Evolutionary conservation across 2,797 vertebrate genomes (phyloP).

Genomic region (Florisuga fusca): DNA sequence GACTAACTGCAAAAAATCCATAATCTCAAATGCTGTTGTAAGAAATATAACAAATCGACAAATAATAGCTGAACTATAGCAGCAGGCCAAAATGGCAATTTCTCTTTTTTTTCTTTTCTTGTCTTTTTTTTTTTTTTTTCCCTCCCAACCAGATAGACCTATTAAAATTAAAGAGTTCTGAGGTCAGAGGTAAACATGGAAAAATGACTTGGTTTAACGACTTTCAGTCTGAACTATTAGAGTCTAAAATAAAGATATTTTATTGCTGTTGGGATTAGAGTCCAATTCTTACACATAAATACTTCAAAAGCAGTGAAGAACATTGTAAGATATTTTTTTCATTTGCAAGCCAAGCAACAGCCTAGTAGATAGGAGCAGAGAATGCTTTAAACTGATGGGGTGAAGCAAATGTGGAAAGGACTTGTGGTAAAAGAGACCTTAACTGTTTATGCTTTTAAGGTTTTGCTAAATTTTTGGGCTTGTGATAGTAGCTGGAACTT

Average conservation of each 20-base stretch:
- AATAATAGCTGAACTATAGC: neutral
- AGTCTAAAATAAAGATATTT: neutral
- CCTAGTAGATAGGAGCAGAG: neutral
- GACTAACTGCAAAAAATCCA: neutral
- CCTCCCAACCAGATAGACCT: rapidly evolving
- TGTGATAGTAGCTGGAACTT: neutral
- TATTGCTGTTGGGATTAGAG: neutral
- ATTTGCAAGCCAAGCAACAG: neutral
- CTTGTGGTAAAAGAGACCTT: neutral
- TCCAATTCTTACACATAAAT: neutral
- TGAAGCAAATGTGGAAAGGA: neutral
- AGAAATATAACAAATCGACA: neutral
- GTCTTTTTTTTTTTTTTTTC: neutral
- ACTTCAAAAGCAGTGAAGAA: neutral
- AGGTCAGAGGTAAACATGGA: neutral
- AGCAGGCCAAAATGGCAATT: neutral
- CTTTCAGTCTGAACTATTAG: neutral
- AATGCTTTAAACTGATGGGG: neutral
- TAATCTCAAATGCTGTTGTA: neutral
- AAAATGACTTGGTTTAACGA: neutral
- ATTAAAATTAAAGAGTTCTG: neutral
- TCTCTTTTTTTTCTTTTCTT: neutral
- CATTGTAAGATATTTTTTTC: neutral
- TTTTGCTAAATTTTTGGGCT: neutral
- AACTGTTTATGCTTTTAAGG: neutral